Evolutionary conservation across 2,888 invertebrate genomes (phyloP).

Genomic region (Caenorhabditis sp.): DNA sequence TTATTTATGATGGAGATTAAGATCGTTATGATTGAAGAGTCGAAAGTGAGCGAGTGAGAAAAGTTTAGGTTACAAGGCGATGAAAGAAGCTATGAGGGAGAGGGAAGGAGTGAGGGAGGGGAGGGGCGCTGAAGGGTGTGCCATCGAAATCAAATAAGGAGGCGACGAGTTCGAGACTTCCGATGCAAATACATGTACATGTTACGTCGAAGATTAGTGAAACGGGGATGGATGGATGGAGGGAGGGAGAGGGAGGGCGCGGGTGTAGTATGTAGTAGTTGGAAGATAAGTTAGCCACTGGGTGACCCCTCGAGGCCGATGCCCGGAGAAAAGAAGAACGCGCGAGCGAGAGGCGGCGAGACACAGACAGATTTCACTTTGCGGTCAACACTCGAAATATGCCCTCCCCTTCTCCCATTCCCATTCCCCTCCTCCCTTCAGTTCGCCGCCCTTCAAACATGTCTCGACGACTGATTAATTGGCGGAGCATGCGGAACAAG

Average conservation of each 20-base stretch:
- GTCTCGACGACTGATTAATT: constrained; percentile 17
- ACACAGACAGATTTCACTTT: constrained; percentile 57
- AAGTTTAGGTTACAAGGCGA: constrained; percentile 1
- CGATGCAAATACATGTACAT: constrained; percentile 5
- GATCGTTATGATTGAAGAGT: background rate
- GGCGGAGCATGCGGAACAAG: constrained; percentile 10
- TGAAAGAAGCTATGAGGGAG: background rate
- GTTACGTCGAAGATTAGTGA: constrained; percentile 19
- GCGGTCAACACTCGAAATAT: constrained; percentile 61
- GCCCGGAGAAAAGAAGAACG: constrained; percentile 25
- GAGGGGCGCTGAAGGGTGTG: background rate
- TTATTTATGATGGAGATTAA: constrained; percentile 2
- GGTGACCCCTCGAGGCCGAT: constrained; percentile 50
- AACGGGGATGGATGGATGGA: too few species aligned
- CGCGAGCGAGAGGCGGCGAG: constrained; percentile 28
- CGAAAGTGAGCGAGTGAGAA: constrained; percentile 2
- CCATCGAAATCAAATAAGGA: constrained; percentile 7
- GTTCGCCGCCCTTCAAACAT: constrained; percentile 10
- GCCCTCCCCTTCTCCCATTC: too few species aligned
- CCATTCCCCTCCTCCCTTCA: constrained; percentile 4
- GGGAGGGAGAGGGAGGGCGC: constrained; percentile 1
- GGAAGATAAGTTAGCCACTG: constrained; percentile 56
- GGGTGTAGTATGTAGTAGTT: constrained; percentile 35
- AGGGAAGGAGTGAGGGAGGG: constrained; percentile 2
- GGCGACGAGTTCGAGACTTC: constrained; percentile 16